Percentiles rank a stretch among this genome's conserved stretches.
Evolutionary conservation across 2,797 vertebrate species (phyloP).

Genomic region (Babyrousa celebensis): DNA sequence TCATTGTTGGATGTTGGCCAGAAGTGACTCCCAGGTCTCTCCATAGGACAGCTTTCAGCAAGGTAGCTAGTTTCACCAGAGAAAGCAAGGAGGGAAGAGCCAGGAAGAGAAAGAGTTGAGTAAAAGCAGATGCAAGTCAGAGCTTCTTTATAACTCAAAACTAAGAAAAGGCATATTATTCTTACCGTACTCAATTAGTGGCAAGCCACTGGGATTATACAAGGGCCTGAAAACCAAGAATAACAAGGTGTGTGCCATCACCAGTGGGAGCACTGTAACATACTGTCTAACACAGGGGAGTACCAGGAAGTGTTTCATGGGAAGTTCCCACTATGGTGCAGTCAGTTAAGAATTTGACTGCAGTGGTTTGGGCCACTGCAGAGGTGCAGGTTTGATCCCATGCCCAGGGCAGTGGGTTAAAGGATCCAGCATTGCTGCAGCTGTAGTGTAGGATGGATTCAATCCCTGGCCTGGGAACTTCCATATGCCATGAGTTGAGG

Average conservation of each 20-base stretch:
- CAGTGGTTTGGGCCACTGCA: no score
- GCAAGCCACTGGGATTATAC: not conserved
- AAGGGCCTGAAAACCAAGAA: not conserved
- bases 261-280: not conserved
- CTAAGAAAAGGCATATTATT: not conserved
- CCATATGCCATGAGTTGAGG: no score
- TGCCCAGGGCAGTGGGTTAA: no score
- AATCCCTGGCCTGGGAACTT: no score
- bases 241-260: not conserved
- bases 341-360: no score
- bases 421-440: no score
- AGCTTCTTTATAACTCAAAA: not conserved
- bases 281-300: not conserved
- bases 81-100: not conserved
- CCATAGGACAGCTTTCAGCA: not conserved
- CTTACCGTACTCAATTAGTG: constrained; percentile 20
- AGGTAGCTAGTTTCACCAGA: not conserved
- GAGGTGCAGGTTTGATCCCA: no score
- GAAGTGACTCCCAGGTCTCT: not conserved
- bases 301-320: no score
- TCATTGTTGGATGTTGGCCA: not conserved
- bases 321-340: no score
- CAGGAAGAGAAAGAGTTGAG: not conserved
- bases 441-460: no score
- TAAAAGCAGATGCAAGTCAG: not conserved